Evolutionary conservation across 2,113 vertebrate species (phyloP).

Genomic region (Pelusios castaneus): DNA sequence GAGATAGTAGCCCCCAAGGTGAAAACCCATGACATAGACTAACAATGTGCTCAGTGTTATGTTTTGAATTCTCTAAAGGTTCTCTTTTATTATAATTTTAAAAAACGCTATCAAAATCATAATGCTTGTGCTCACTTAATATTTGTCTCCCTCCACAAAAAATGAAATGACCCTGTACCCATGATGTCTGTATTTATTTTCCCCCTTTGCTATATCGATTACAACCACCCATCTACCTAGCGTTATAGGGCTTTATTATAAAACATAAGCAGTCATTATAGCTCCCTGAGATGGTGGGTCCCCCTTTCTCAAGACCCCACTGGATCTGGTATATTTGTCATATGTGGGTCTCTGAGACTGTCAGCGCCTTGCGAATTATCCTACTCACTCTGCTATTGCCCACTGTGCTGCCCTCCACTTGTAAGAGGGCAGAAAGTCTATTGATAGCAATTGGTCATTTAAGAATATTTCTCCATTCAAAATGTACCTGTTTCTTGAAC

Average conservation of each 20-base stretch:
- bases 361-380: neutral
- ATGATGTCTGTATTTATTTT: neutral
- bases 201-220: neutral
- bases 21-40: neutral
- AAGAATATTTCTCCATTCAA: neutral
- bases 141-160: neutral
- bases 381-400: neutral
- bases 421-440: neutral
- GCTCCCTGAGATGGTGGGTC: neutral
- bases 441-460: neutral
- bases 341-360: neutral
- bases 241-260: neutral
- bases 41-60: neutral
- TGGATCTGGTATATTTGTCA: neutral
- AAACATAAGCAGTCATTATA: neutral
- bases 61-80: neutral
- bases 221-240: neutral
- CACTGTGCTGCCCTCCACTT: neutral
- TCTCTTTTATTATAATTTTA: neutral
- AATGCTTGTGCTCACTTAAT: neutral
- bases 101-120: neutral
- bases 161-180: no score
- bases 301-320: neutral
- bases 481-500: neutral
- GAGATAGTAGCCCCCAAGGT: neutral